Conservation (phyloP, 2,113 vertebrate species). For the Anhinga anhinga region DNA sequence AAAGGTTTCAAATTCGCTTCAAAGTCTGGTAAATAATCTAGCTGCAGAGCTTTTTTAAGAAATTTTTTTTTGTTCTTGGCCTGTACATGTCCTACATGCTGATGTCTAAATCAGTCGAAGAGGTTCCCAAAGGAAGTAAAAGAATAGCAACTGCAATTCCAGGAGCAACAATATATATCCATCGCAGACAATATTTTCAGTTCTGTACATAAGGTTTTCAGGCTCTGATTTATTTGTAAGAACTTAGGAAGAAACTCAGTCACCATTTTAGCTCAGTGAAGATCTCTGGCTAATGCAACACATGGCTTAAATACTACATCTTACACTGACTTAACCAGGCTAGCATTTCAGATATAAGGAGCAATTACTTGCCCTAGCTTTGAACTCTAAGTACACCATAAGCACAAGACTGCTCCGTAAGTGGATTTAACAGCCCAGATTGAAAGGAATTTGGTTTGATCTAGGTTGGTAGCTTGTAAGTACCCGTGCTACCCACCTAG, state of each 20-base stretch:
- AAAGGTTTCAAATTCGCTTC: neutral
- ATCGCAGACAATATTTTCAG: neutral
- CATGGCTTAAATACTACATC: neutral
- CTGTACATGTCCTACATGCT: neutral
- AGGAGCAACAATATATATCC: neutral
- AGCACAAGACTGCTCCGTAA: neutral
- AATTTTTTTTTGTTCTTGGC: neutral
- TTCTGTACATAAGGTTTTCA: neutral
- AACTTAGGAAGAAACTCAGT: neutral
- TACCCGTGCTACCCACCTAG: neutral
- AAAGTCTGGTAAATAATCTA: neutral
- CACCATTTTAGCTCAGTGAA: neutral
- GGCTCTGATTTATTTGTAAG: slow-evolving; percentile 4
- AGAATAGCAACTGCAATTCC: neutral
- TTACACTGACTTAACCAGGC: neutral
- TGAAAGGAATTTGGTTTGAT: neutral
- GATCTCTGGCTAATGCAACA: neutral
- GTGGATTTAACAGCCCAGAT: neutral
- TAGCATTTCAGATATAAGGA: neutral
- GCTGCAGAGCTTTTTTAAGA: neutral
- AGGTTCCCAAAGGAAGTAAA: neutral
- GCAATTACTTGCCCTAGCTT: neutral
- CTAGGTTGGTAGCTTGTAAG: neutral
- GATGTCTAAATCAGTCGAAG: neutral
- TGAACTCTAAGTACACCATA: neutral